Conservation (phyloP, 2,888 invertebrate species). For the Lasioglossum pauxillum region DNA sequence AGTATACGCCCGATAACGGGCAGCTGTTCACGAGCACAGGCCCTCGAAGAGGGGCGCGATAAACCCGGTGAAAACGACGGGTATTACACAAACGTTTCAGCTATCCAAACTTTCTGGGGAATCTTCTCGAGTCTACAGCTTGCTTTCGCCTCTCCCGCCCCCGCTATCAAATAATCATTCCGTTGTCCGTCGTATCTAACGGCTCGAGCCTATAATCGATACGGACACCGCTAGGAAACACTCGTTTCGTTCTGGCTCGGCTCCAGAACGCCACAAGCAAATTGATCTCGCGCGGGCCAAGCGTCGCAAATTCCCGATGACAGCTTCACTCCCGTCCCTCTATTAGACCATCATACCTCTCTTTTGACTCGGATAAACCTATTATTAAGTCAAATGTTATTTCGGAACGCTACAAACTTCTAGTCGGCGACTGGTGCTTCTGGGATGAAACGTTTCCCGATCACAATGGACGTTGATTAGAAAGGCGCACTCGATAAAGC, state of each 20-base stretch:
- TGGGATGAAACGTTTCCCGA: background rate
- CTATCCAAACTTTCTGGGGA: background rate
- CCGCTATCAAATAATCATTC: background rate
- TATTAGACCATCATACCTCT: background rate
- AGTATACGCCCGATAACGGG: constrained; percentile 71
- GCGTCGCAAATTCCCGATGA: background rate
- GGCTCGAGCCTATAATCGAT: background rate
- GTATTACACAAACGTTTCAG: constrained; percentile 22
- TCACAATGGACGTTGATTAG: background rate
- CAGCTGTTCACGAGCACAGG: constrained; percentile 48
- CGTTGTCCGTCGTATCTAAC: background rate
- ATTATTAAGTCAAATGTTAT: background rate
- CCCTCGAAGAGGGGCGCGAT: constrained; percentile 19
- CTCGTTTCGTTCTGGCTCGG: background rate
- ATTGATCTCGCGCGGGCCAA: background rate
- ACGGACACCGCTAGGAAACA: background rate
- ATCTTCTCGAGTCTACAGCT: background rate
- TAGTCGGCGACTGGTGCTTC: background rate
- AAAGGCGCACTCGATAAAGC: background rate
- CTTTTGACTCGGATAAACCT: background rate
- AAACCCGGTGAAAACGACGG: constrained; percentile 33
- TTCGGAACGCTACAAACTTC: background rate
- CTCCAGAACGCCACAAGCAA: background rate
- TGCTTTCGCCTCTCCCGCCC: background rate
- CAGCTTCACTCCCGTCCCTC: background rate